Conservation (phyloP, 2,113 vertebrate genomes). For the Cyphomyrus discorhynchus region DNA sequence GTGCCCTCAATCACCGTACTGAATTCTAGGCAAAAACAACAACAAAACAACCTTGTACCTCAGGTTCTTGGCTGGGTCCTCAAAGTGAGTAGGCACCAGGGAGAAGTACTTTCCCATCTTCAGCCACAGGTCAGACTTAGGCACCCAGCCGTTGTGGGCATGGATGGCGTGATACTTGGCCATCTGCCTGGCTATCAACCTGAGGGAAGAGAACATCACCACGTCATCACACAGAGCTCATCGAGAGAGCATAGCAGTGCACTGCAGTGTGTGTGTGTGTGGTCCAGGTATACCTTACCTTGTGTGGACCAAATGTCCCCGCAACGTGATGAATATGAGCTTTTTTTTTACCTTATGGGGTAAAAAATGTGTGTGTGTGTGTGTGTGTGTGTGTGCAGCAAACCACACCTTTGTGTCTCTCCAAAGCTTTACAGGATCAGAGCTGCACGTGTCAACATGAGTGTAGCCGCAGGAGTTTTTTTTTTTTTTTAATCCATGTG, state of each 20-base stretch:
- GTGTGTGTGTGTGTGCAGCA: background rate
- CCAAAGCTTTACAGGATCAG: background rate
- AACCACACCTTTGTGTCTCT: background rate
- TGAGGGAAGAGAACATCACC: constrained; percentile 40
- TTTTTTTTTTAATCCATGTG: background rate
- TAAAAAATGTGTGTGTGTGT: too few relatives aligned
- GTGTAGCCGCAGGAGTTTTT: background rate
- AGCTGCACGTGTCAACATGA: background rate
- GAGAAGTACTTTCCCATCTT: constrained; percentile 94
- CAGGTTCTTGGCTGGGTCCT: constrained; percentile 70
- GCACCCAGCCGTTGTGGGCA: constrained; percentile 96
- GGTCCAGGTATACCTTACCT: too few relatives aligned
- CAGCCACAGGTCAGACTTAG: constrained; percentile 90
- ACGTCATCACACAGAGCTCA: background rate
- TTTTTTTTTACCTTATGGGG: too few relatives aligned
- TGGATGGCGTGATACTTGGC: constrained; percentile 96
- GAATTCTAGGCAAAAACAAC: background rate
- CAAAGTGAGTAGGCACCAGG: constrained; percentile 80
- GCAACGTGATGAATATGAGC: too few relatives aligned
- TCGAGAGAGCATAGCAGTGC: background rate
- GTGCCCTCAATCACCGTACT: background rate
- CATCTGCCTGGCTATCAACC: constrained; percentile 88
- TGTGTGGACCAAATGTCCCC: too few relatives aligned
- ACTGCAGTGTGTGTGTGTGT: background rate
- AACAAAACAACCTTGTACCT: constrained; percentile 53